Evolutionary conservation across 2,113 vertebrate genomes (phyloP), one percentile per base, ranked within the genome.

Genomic region (Mola mola): DNA sequence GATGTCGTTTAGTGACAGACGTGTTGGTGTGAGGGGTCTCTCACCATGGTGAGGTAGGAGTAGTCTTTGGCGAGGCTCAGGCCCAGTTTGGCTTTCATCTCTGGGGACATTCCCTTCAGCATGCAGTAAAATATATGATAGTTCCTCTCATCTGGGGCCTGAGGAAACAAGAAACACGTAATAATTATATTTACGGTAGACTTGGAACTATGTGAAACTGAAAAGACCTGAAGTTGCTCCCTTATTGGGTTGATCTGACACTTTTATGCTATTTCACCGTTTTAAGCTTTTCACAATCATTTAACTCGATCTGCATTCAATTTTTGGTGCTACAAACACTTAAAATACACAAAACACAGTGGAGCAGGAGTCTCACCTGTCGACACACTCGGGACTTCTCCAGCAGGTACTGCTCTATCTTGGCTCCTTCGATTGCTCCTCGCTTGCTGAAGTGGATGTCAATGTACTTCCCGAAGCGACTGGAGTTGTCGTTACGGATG

Each of bases 71-170:
- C 96, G 59, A 94, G 92, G 19, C 95, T 93, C 58, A 98, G 92
- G 15, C 95, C 94, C 67, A 99, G 89, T 53, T 94, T 94, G 70
- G 89, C 93, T 79, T 98, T 98, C 91, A 97, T 95, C 26, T 98
- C 96, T 4, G 87, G 40, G 0, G 90, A 87, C 97, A 99, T 98
- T 24, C 97, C 97, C 74, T 91, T 95, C 86, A 99, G 79, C 94
- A 98, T 96, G 68, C 97, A 99, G 84, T 99, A 99, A 84, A 99
- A 99, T 5, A 98, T 89, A 0, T 99, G 97, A 71, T 99, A 99
- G 75, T 99, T 99, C 84, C 97, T 94, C 88, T 99, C 97, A 0
- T 98, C 96, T 0, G 86, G 89, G 42, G 95, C 95, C 97, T 99
- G 84, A 4, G 52, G 29, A 26, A 6, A 22, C 13, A 11, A 34